Percentiles rank a stretch among this genome's conserved stretches.
These are phyloP conservation scores for Neotoxoptera formosana DNA, from an alignment of 1,140 invertebrate genomes.

Conservation along the genomic window DNA sequence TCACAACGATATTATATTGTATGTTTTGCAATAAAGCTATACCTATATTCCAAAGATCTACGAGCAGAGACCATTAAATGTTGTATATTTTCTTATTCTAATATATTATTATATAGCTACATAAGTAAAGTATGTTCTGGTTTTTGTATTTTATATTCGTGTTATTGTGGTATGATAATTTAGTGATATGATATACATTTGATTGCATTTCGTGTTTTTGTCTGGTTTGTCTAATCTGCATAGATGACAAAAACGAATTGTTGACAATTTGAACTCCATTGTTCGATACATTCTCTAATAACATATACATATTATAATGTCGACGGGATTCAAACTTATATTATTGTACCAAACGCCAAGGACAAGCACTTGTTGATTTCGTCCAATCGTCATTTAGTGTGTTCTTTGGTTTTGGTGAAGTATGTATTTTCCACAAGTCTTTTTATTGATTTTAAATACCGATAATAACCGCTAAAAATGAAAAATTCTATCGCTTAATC, in stretches of 20 bases:
- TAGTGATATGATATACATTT: neutral
- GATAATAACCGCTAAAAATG: neutral
- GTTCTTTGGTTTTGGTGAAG: neutral
- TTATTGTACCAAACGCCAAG: too few relatives aligned
- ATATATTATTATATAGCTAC: neutral
- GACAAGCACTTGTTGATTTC: neutral
- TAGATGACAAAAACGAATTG: neutral
- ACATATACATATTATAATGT: neutral
- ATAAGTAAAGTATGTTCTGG: neutral
- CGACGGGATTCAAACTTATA: neutral
- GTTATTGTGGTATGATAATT: neutral
- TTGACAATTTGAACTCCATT: neutral
- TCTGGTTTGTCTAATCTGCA: neutral
- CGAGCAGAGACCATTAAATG: neutral
- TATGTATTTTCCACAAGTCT: neutral
- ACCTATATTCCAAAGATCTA: neutral
- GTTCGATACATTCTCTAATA: neutral
- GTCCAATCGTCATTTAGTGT: neutral
- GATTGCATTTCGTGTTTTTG: neutral
- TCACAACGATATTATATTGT: neutral
- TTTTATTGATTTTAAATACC: too few relatives aligned
- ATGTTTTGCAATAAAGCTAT: neutral
- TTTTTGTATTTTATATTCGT: neutral
- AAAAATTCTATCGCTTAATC: too few relatives aligned
- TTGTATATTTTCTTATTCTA: neutral